Evolutionary conservation across 1,140 invertebrate species (phyloP).

Genomic region (Zaprionus africanus): DNA sequence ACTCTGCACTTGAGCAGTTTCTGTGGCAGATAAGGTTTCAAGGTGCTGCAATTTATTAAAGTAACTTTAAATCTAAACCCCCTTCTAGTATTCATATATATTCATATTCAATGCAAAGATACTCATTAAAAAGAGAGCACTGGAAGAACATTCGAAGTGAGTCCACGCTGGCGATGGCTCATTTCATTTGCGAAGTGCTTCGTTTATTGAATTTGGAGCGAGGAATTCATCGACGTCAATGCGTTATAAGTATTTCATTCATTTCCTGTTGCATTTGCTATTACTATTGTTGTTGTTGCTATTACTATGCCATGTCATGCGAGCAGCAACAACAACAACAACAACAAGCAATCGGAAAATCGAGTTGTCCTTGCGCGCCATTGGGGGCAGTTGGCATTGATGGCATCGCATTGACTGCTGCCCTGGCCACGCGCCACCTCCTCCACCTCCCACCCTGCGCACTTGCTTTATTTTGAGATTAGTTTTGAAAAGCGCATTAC

Average conservation of each 20-base stretch:
- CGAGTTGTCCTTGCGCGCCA: slow-evolving; percentile 25
- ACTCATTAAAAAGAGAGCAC: too few species aligned
- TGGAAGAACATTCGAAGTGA: too few species aligned
- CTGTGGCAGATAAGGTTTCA: too few species aligned
- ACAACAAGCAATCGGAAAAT: slow-evolving; percentile 9
- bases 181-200: slow-evolving; percentile 6
- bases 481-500: slow-evolving; percentile 76
- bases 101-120: too few species aligned
- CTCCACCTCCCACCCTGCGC: too few species aligned
- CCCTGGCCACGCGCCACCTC: neutral
- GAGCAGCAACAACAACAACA: slow-evolving; percentile 3
- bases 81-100: too few species aligned
- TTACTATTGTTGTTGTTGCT: slow-evolving; percentile 8
- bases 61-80: too few species aligned
- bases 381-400: slow-evolving; percentile 31
- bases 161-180: neutral
- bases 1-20: too few species aligned
- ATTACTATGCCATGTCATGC: neutral
- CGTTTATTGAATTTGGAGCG: slow-evolving; percentile 38
- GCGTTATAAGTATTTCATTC: slow-evolving; percentile 56
- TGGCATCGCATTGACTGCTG: slow-evolving; percentile 28
- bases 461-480: slow-evolving; percentile 60
- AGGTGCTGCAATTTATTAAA: too few species aligned
- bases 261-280: slow-evolving; percentile 58
- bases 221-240: slow-evolving; percentile 19